These are phyloP conservation scores for Plectus sambesii DNA, from an alignment of 1,140 invertebrate species.

Conservation along the genomic window DNA sequence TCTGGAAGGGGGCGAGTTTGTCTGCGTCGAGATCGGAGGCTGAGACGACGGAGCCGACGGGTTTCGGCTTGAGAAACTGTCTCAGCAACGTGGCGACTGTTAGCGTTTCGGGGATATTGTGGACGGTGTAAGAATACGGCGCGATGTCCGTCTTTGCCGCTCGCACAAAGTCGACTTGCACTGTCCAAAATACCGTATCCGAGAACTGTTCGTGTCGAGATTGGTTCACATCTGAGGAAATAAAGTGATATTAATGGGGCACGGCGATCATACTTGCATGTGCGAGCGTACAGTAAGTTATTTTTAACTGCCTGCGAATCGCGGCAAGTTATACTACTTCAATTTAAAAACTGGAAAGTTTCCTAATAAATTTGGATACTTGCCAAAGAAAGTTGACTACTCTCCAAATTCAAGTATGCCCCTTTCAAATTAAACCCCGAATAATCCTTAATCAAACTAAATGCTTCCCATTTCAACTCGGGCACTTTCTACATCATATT, in stretches of 20 bases:
- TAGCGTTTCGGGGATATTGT: constrained; percentile 23
- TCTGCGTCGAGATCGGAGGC: constrained; percentile 18
- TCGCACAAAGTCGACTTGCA: constrained; percentile 17
- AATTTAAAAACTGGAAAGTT: no score
- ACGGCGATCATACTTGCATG: no score
- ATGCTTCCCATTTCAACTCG: no score
- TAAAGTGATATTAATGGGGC: not conserved
- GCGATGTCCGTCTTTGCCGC: constrained; percentile 13
- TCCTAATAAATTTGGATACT: no score
- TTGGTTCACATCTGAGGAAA: constrained; percentile 1
- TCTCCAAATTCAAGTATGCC: no score
- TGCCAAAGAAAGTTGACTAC: no score
- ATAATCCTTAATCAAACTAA: no score
- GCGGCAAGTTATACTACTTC: no score
- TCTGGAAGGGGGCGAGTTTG: constrained; percentile 21
- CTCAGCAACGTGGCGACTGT: constrained; percentile 16
- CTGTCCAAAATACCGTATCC: constrained; percentile 22
- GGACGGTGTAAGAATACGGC: constrained; percentile 14
- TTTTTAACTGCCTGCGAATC: no score
- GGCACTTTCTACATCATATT: no score
- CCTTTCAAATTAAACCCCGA: no score
- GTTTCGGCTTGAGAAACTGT: constrained; percentile 23
- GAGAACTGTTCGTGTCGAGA: constrained; percentile 29
- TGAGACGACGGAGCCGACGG: constrained; percentile 22
- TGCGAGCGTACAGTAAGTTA: no score